Base-by-base conservation (phyloP, 2,888 invertebrate genomes). In the Eristalis intricaria region DNA sequence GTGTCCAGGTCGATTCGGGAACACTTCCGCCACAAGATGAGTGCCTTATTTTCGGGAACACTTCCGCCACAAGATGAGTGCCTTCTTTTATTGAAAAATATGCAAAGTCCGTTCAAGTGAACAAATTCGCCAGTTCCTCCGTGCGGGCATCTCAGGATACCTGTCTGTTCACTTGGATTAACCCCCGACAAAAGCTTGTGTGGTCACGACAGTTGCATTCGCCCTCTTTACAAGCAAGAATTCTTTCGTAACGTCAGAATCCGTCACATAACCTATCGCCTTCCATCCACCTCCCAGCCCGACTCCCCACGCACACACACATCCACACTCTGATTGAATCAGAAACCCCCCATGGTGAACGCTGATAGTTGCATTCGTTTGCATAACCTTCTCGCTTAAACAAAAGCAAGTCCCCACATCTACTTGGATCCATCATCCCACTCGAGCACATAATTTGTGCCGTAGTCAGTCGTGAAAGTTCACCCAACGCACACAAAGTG, bases 391-490 rank as follows among this genome's bases (percentile, higher is more conserved):
- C 26, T 29, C 60, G 60, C 60, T 73, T 26, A 69, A 77, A 63
- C 73, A 83, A 71, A 70, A 63, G 69, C 29, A 19, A 26, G 32
- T 56, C 58, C 58, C 65, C 50, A 19, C 50, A 43, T 68, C 19
- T 26, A 26, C 15, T n/a, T n/a, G 23, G 26, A 22, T 50, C 11
- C n/a, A 11, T 61, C 22, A 64, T 78, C 43, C 79, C 79, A 68
- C 68, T 87, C 86, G 82, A 79, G 71, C 83, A 73, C 83, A 83
- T 83, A 84, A 80, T 87, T 84, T 87, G 69, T 84, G 87, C 80
- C 38, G 56, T 65, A 87, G 71, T 76, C 79, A 87, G 7, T 71
- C 83, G 87, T 79, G 76, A 84, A 80, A 76, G 56, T 73, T 73
- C 75, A 71, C 65, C 63, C 50, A 74, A 71, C 63, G 74, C 76